These are phyloP conservation scores for Perdita meconis DNA, from an alignment of 2,888 invertebrate species.

Conservation along the genomic window DNA sequence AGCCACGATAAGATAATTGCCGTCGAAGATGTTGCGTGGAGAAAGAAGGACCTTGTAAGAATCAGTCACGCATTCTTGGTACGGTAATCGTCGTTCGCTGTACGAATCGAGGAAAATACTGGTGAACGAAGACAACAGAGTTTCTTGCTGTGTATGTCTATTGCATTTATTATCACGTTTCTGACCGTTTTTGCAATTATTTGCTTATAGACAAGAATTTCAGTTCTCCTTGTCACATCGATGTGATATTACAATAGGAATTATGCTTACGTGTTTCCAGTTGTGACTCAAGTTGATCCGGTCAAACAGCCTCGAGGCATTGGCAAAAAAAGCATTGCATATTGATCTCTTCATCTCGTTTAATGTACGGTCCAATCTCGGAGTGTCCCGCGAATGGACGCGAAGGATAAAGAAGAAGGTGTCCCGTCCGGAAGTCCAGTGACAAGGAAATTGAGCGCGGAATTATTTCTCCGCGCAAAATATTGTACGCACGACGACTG, in stretches of 20 bases:
- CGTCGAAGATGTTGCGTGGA: not conserved
- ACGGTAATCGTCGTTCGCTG: too few species aligned
- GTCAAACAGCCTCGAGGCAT: conserved; percentile 8
- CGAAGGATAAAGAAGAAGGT: not conserved
- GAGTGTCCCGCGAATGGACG: not conserved
- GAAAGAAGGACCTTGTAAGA: conserved; percentile 26
- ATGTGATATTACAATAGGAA: too few species aligned
- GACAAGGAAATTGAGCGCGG: conserved; percentile 29
- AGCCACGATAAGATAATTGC: conserved; percentile 43
- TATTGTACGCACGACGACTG: conserved; percentile 5
- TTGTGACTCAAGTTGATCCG: too few species aligned
- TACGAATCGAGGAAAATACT: too few species aligned
- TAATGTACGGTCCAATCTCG: not conserved
- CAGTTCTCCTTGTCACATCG: too few species aligned
- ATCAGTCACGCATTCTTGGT: not conserved
- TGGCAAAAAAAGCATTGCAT: too few species aligned
- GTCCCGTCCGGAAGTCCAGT: not conserved
- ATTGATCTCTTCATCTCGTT: not conserved
- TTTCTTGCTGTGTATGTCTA: too few species aligned
- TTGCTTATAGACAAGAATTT: too few species aligned
- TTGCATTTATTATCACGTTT: too few species aligned
- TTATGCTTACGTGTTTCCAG: too few species aligned
- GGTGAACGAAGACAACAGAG: too few species aligned
- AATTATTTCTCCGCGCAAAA: conserved; percentile 9
- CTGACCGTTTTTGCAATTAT: too few species aligned